A percentile compares a stretch with the other conserved stretches of the same genome.
phyloP scores from a whole-genome alignment of 2,113 vertebrate genomes.

The Fukomys damarensis region DNA sequence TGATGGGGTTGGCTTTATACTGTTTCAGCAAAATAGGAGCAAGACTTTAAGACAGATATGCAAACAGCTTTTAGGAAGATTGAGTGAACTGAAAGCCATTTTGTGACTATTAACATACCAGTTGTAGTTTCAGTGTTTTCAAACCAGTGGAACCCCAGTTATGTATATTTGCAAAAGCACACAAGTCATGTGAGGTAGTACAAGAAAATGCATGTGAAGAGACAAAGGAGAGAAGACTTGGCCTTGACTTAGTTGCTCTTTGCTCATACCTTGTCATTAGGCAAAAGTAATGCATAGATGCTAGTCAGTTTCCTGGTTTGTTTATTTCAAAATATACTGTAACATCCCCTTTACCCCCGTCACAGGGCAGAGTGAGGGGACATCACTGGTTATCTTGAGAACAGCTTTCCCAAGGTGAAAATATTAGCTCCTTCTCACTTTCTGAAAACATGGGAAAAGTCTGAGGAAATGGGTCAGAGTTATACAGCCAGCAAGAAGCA shows the following conservation, averaged over 20 bases:
- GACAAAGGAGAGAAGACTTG: background rate
- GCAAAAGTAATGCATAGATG: background rate
- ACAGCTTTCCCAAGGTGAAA: background rate
- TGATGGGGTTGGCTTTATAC: background rate
- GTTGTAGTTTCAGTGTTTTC: background rate
- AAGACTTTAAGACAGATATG: background rate
- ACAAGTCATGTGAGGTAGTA: background rate
- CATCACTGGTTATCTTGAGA: background rate
- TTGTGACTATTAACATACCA: background rate
- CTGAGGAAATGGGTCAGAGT: conserved; percentile 3
- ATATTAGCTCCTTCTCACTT: background rate
- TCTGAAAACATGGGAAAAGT: background rate
- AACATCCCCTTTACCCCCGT: background rate
- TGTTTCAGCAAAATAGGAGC: background rate
- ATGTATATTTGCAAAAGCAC: background rate
- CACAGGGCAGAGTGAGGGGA: background rate
- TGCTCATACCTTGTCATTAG: background rate
- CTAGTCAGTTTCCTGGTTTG: background rate
- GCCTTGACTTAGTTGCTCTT: background rate
- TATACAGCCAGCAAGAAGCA: background rate
- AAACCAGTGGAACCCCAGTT: background rate
- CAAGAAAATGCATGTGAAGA: background rate
- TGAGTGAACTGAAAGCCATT: background rate
- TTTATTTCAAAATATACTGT: background rate
- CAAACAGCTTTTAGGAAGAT: conserved; percentile 22